Conservation (phyloP, 1,140 invertebrate genomes). For the Phocides pigmalion region DNA sequence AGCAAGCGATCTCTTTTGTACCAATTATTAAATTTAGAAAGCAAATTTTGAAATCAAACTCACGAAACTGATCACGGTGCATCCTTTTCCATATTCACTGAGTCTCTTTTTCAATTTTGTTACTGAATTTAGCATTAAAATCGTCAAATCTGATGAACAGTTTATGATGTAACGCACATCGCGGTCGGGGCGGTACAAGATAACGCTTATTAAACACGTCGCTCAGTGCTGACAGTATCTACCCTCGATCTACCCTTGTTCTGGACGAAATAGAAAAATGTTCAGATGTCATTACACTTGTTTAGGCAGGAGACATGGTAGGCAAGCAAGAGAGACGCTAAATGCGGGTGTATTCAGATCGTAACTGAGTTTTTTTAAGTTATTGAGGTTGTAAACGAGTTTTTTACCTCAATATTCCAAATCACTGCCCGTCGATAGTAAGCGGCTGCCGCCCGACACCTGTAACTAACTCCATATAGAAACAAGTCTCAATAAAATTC, state of each 20-base stretch:
- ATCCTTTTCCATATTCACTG: not conserved
- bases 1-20: too few relatives aligned
- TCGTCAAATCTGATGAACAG: conserved; percentile 7
- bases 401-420: too few relatives aligned
- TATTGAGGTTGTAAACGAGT: too few relatives aligned
- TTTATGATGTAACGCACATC: conserved; percentile 27
- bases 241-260: conserved; percentile 58
- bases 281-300: conserved; percentile 47
- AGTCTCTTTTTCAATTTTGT: not conserved
- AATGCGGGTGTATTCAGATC: conserved; percentile 2
- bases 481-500: too few relatives aligned
- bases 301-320: conserved; percentile 23
- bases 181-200: conserved; percentile 53
- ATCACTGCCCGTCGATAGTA: too few relatives aligned
- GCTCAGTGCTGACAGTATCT: conserved; percentile 72
- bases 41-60: not conserved
- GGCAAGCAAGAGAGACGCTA: not conserved
- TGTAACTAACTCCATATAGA: too few relatives aligned
- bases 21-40: too few relatives aligned
- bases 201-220: conserved; percentile 80
- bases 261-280: conserved; percentile 55
- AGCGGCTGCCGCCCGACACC: too few relatives aligned
- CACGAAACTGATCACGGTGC: not conserved
- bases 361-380: too few relatives aligned
- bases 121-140: conserved; percentile 4